A percentile compares a stretch with the other conserved stretches of the same genome.
Evolutionary conservation across 2,888 invertebrate species (phyloP).

Genomic region (Latrodectus hesperus): DNA sequence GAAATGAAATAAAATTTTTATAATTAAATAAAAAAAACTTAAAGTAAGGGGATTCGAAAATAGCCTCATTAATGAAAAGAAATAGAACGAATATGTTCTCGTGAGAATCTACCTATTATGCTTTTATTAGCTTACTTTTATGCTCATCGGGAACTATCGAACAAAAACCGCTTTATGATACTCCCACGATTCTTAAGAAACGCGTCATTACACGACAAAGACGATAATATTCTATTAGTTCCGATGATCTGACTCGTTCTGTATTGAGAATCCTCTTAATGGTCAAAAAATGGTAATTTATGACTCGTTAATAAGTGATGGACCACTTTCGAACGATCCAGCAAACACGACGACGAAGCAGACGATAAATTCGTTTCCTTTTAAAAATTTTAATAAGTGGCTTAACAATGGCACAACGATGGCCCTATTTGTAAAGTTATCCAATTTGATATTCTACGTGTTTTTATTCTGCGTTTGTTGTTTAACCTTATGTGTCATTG

Average conservation of each 20-base stretch:
- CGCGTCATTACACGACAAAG: constrained; percentile 55
- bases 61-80: no score
- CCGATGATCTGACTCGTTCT: constrained; percentile 18
- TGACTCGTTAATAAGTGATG: constrained; percentile 45
- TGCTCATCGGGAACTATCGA: constrained; percentile 5
- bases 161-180: constrained; percentile 10
- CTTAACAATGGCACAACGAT: constrained; percentile 50
- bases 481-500: constrained; percentile 54
- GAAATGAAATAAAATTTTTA: no score
- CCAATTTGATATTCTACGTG: neutral
- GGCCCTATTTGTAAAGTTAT: neutral
- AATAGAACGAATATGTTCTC: neutral
- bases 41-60: no score
- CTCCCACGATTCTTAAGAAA: constrained; percentile 44
- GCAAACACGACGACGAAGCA: constrained; percentile 31
- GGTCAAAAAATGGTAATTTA: constrained; percentile 54
- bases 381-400: constrained; percentile 51
- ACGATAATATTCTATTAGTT: constrained; percentile 49
- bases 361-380: constrained; percentile 56
- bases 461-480: constrained; percentile 43
- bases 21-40: no score
- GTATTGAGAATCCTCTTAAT: neutral
- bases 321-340: constrained; percentile 30
- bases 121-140: neutral
- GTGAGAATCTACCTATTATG: constrained; percentile 14